Evolutionary conservation across 2,888 invertebrate genomes (phyloP).

Genomic region (Scelioninae gen. 2): DNA sequence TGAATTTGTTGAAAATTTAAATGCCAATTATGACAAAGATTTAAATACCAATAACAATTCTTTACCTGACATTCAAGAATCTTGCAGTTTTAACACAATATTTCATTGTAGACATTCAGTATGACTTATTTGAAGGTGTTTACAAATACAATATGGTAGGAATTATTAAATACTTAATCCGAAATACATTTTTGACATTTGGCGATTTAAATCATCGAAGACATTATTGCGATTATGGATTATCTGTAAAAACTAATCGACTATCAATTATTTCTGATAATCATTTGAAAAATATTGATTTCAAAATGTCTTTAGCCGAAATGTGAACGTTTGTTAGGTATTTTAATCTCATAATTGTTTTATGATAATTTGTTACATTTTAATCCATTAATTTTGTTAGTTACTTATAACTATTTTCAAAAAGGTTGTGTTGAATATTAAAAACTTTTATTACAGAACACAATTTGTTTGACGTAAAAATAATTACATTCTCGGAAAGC

Average conservation of each 20-base stretch:
- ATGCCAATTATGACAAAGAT: slow-evolving; percentile 15
- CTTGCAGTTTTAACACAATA: slow-evolving; percentile 7
- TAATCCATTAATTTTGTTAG: slow-evolving; percentile 38
- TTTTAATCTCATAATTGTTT: slow-evolving; percentile 55
- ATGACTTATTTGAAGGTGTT: slow-evolving; percentile 28
- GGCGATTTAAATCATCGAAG: slow-evolving; percentile 49
- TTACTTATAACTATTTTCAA: slow-evolving; percentile 32
- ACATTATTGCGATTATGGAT: slow-evolving; percentile 36
- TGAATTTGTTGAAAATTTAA: slow-evolving; percentile 23
- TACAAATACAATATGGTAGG: slow-evolving; percentile 20
- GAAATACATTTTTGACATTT: slow-evolving; percentile 39
- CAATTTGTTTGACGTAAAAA: no score
- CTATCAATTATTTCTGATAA: slow-evolving; percentile 37
- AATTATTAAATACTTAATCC: slow-evolving; percentile 40
- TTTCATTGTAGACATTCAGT: slow-evolving; percentile 23
- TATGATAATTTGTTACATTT: slow-evolving; percentile 46
- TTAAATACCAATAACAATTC: slow-evolving; percentile 1
- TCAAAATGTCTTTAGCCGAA: slow-evolving; percentile 54
- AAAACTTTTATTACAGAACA: slow-evolving; percentile 47
- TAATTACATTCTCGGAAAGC: no score
- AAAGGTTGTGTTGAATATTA: slow-evolving; percentile 28
- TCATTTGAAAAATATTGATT: slow-evolving; percentile 30
- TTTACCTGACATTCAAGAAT: slow-evolving; percentile 14
- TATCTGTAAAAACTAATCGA: slow-evolving; percentile 30
- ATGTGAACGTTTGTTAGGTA: slow-evolving; percentile 53